Percentiles rank a stretch among this genome's conserved stretches.
Conservation (phyloP, 2,113 vertebrate genomes). For the Passer domesticus region DNA sequence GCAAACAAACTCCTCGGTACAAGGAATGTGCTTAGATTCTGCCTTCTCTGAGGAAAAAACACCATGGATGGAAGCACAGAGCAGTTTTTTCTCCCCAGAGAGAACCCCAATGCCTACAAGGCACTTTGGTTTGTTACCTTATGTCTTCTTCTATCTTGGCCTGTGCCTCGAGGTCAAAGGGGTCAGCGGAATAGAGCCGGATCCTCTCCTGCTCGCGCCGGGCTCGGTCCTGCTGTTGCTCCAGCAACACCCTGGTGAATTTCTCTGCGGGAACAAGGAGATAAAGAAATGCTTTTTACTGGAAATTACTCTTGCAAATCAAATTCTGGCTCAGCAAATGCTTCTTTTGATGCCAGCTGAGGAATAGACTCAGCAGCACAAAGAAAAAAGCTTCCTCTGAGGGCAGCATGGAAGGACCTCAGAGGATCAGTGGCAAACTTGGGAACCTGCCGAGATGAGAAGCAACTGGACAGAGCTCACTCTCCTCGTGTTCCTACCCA, state of each 20-base stretch:
- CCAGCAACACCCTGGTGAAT: slow-evolving; percentile 91
- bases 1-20: not conserved
- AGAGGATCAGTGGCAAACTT: not conserved
- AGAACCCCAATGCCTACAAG: not conserved
- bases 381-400: not conserved
- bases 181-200: slow-evolving; percentile 92
- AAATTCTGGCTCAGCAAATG: not conserved
- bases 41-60: not conserved
- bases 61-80: not conserved
- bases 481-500: not conserved
- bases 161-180: slow-evolving; percentile 98
- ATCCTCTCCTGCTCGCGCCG: slow-evolving; percentile 94
- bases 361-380: not conserved
- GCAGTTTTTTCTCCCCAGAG: not conserved
- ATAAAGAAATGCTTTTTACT: slow-evolving; percentile 10
- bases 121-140: slow-evolving; percentile 75
- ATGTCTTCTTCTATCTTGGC: slow-evolving; percentile 99
- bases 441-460: not conserved
- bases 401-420: not conserved
- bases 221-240: slow-evolving; percentile 95
- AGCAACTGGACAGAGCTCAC: not conserved
- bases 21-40: not conserved
- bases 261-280: slow-evolving; percentile 77
- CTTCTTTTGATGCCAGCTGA: not conserved
- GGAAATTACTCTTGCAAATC: slow-evolving; percentile 7